Conservation (phyloP, 2,888 invertebrate genomes). For the Epiblema foenella region DNA sequence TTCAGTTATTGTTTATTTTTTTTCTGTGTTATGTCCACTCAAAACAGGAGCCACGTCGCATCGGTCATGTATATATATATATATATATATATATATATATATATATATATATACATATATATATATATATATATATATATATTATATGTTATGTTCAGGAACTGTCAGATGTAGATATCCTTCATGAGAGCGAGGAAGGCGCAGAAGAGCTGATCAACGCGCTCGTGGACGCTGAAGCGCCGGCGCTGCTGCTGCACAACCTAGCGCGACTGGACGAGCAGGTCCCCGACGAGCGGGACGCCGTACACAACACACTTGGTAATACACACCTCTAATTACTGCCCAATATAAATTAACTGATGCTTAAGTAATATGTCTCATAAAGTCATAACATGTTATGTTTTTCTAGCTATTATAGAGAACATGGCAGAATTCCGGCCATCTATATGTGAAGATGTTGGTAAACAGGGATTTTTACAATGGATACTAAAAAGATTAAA, state of each 20-base stretch:
- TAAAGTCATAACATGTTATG: too few species aligned
- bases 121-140: too few species aligned
- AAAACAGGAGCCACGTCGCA: too few species aligned
- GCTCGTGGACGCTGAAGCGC: slow-evolving; percentile 94
- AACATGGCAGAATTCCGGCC: slow-evolving; percentile 96
- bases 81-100: too few species aligned
- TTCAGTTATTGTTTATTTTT: too few species aligned
- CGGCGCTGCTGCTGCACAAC: slow-evolving; percentile 96
- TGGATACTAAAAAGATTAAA: slow-evolving; percentile 97
- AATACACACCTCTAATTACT: slow-evolving; percentile 29
- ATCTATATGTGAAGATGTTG: slow-evolving; percentile 92
- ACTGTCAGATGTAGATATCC: slow-evolving; percentile 97
- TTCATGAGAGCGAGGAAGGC: slow-evolving; percentile 97
- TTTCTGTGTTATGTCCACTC: too few species aligned
- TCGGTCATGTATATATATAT: too few species aligned
- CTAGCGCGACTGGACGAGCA: slow-evolving; percentile 96
- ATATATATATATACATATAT: too few species aligned
- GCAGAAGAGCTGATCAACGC: slow-evolving; percentile 95
- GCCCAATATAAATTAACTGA: too few species aligned
- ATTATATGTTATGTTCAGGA: slow-evolving; percentile 86
- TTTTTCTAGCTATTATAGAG: slow-evolving; percentile 92
- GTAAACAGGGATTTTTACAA: slow-evolving; percentile 94
- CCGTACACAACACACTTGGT: slow-evolving; percentile 97
- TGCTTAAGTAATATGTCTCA: too few species aligned
- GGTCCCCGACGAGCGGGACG: slow-evolving; percentile 97